Evolutionary conservation across 2,113 vertebrate genomes (phyloP).

Genomic region (mouse (Mus musculus)): GRCm39 chr15:86236501-86237000

Average conservation of each 20-base stretch:
- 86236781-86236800: background rate
- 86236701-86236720: rapidly evolving
- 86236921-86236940: background rate
- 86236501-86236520: rapidly evolving
- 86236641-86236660: background rate
- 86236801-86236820: background rate
- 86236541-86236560: background rate
- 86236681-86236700: rapidly evolving
- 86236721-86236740: rapidly evolving
- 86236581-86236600: background rate
- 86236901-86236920: background rate
- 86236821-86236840: too few relatives aligned
- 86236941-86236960: background rate
- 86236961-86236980: too few relatives aligned
- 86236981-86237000: background rate
- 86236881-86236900: background rate
- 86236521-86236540: background rate
- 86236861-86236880: rapidly evolving
- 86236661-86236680: rapidly evolving
- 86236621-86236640: background rate
- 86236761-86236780: rapidly evolving
- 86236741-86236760: background rate
- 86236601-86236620: background rate
- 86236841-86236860: background rate
- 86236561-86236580: background rate